Conservation (phyloP, 2,888 invertebrate genomes). For the Dinocampus coccinellae region DNA sequence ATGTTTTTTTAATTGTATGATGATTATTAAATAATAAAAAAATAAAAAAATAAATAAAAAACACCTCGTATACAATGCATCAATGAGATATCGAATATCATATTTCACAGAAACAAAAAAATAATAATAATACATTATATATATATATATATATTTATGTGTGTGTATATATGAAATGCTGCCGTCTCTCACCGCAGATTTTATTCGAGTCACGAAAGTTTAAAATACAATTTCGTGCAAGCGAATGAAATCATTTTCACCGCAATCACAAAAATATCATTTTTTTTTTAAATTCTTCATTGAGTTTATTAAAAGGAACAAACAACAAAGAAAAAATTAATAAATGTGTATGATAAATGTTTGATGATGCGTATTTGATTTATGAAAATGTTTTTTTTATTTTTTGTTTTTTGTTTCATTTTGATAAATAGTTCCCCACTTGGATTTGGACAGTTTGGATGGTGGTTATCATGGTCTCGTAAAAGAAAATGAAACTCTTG, state of each 20-base stretch:
- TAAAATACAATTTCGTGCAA: not conserved
- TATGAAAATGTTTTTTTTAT: not conserved
- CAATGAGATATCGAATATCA: not conserved
- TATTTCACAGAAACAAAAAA: not conserved
- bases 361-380: not conserved
- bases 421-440: constrained; percentile 73
- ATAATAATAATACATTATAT: not conserved
- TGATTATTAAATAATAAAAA: not conserved
- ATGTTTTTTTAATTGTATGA: not conserved
- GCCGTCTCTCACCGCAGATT: not conserved
- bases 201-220: constrained; percentile 3
- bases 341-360: not conserved
- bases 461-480: constrained; percentile 94
- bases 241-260: not conserved
- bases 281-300: too few relatives aligned
- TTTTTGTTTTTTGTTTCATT: not conserved
- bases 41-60: not conserved
- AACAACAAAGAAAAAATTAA: too few relatives aligned
- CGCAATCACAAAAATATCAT: not conserved
- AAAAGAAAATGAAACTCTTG: constrained; percentile 91
- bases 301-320: too few relatives aligned
- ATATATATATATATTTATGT: not conserved
- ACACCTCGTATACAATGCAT: not conserved
- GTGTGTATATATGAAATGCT: not conserved
- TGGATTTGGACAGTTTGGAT: constrained; percentile 85